phyloP scores from a whole-genome alignment of 2,888 invertebrate species.

The Ophion ventricosus region DNA sequence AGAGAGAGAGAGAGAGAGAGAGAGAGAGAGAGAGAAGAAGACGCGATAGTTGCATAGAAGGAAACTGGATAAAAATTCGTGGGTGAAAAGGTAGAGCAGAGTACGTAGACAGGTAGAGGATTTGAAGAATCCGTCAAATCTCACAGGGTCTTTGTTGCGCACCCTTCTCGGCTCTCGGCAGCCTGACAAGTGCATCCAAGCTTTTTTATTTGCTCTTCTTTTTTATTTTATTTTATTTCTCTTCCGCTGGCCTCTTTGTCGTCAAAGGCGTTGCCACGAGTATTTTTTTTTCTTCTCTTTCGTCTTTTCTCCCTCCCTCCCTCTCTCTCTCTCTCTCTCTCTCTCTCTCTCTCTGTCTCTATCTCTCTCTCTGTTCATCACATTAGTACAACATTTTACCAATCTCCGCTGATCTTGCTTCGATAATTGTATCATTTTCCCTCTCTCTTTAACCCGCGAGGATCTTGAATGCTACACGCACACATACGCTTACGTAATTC shows the following conservation, averaged over 20 bases:
- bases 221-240: not conserved
- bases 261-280: constrained; percentile 63
- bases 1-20: not conserved
- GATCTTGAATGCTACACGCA: too few relatives aligned
- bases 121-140: constrained; percentile 70
- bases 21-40: not conserved
- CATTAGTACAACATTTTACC: constrained; percentile 42
- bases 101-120: constrained; percentile 66
- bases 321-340: too few relatives aligned
- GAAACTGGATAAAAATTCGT: constrained; percentile 38
- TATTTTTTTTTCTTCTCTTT: constrained; percentile 35
- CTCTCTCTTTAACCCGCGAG: constrained; percentile 9
- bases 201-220: constrained; percentile 33
- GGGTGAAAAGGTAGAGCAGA: constrained; percentile 52
- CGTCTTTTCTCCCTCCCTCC: constrained; percentile 12
- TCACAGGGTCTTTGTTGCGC: constrained; percentile 51
- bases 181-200: constrained; percentile 68
- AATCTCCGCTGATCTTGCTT: constrained; percentile 52
- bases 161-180: constrained; percentile 59
- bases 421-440: constrained; percentile 50
- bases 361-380: constrained; percentile 15
- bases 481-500: constrained; percentile 46
- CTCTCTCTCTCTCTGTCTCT: too few relatives aligned
- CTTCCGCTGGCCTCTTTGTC: constrained; percentile 61
- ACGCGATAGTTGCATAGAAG: not conserved